phyloP scores from a whole-genome alignment of 2,888 invertebrate species.

The Cephus sareptanus region DNA sequence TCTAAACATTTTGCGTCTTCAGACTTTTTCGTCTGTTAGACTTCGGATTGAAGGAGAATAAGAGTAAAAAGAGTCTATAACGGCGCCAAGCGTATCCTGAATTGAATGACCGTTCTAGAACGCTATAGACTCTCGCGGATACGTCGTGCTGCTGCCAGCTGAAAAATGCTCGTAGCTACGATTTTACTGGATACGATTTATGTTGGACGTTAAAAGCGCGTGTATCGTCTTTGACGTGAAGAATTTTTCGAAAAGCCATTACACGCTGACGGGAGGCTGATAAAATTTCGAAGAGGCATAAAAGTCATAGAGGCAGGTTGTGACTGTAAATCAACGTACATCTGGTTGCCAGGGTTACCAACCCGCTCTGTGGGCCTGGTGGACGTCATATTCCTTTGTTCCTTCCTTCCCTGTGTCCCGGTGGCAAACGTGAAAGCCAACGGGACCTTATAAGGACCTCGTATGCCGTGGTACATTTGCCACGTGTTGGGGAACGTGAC shows the following conservation, averaged over 20 bases:
- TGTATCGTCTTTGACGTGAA: slow-evolving; percentile 11
- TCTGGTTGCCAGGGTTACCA: neutral
- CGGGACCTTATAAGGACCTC: neutral
- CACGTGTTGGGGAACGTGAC: neutral
- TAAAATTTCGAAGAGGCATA: neutral
- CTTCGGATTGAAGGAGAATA: too few species aligned
- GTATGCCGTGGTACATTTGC: neutral
- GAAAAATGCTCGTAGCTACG: neutral
- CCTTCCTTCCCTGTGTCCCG: neutral
- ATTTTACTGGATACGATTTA: slow-evolving; percentile 9
- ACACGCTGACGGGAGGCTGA: neutral
- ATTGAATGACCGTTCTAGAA: too few species aligned
- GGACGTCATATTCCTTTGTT: neutral
- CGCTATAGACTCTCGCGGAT: too few species aligned
- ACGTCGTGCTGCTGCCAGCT: too few species aligned
- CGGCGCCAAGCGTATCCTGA: too few species aligned
- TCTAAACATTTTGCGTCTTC: neutral
- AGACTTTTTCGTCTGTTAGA: too few species aligned
- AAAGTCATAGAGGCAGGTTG: neutral
- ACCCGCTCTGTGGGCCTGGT: neutral
- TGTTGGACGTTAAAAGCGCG: neutral
- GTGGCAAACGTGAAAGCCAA: neutral
- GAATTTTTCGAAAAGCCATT: slow-evolving; percentile 9
- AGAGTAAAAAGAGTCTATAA: too few species aligned
- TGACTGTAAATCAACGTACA: neutral